Percentiles rank a stretch among this genome's conserved stretches.
These are phyloP conservation scores for Leiothrix lutea DNA, from an alignment of 2,113 vertebrate species.

Conservation along the genomic window DNA sequence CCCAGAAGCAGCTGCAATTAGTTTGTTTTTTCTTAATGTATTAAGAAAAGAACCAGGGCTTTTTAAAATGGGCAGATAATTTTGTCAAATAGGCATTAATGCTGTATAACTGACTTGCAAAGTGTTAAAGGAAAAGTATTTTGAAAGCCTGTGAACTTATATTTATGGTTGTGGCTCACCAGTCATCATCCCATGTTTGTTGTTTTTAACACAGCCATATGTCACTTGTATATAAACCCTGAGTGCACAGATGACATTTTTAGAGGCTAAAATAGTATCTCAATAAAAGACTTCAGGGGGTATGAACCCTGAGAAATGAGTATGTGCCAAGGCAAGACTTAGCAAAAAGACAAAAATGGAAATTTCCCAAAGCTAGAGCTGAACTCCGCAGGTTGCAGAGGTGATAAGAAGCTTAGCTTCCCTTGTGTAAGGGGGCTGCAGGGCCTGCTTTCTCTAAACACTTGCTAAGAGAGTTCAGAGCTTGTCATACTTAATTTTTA, in stretches of 20 bases:
- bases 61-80: background rate
- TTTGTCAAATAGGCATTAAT: background rate
- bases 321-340: background rate
- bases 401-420: background rate
- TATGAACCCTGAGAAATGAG: background rate
- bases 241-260: background rate
- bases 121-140: background rate
- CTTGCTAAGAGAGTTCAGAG: background rate
- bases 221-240: background rate
- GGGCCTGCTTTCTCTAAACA: background rate
- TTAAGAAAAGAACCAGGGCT: background rate
- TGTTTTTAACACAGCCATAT: background rate
- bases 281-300: background rate
- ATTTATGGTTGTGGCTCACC: background rate
- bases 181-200: background rate
- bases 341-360: background rate
- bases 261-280: background rate
- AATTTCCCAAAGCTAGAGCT: background rate
- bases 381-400: background rate
- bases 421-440: background rate
- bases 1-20: background rate
- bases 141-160: background rate
- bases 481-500: background rate
- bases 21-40: background rate
- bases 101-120: background rate